These are phyloP conservation scores for Drosophila quasianomalipes DNA, from an alignment of 2,888 invertebrate species.

Conservation along the genomic window DNA sequence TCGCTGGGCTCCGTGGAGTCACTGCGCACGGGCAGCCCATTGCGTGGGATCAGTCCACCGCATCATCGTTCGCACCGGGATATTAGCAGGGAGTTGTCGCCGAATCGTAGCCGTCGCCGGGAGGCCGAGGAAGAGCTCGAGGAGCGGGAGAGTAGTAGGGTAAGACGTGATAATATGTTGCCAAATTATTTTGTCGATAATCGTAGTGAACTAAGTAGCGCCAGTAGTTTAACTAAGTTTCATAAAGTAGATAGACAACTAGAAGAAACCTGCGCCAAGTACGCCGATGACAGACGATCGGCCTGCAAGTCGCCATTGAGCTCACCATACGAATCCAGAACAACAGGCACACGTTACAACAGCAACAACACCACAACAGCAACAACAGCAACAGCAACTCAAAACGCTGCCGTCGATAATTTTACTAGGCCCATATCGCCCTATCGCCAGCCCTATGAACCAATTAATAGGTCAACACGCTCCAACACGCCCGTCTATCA, in stretches of 20 bases:
- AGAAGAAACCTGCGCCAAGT: constrained; percentile 82
- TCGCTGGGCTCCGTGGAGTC: constrained; percentile 81
- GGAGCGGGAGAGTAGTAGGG: constrained; percentile 85
- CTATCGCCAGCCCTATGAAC: constrained; percentile 77
- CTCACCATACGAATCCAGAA: constrained; percentile 75
- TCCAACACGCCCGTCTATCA: constrained; percentile 80
- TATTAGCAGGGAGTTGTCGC: constrained; percentile 83
- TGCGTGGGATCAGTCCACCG: constrained; percentile 74
- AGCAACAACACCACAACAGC: constrained; percentile 51
- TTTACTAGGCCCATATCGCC: constrained; percentile 75
- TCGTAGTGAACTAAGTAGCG: constrained; percentile 82
- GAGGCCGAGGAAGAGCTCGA: constrained; percentile 83
- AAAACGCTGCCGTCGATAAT: constrained; percentile 42
- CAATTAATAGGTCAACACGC: constrained; percentile 46
- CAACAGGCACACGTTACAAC: constrained; percentile 59
- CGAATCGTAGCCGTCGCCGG: constrained; percentile 74
- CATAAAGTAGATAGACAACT: constrained; percentile 85
- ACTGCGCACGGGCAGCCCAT: constrained; percentile 73
- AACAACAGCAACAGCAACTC: constrained; percentile 39
- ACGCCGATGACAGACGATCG: constrained; percentile 77
- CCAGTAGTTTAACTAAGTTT: constrained; percentile 84
- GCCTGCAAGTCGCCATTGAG: constrained; percentile 79
- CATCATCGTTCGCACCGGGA: constrained; percentile 82
- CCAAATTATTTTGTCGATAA: constrained; percentile 83
- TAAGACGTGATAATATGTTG: constrained; percentile 84